Evolutionary conservation across 2,888 invertebrate genomes (phyloP).

Genomic region (Ametastegia equiseti): DNA sequence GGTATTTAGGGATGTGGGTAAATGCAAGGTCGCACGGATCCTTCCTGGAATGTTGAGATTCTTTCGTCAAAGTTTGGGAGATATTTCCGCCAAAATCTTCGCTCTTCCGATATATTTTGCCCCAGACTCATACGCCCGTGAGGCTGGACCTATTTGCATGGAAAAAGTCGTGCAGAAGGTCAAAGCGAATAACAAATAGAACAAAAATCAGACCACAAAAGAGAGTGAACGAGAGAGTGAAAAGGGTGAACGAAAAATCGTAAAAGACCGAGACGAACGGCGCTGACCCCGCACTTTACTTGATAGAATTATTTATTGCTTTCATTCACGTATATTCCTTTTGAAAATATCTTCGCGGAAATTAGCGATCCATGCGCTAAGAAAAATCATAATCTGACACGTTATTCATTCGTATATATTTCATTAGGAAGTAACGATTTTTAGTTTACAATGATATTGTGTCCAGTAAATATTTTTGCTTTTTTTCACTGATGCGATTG

Average conservation of each 20-base stretch:
- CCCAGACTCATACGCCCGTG: not conserved
- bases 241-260: too few species aligned
- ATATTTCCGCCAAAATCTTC: not conserved
- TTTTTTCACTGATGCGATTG: not conserved
- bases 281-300: constrained; percentile 7
- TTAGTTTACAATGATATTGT: not conserved
- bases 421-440: not conserved
- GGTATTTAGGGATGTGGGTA: not conserved
- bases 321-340: not conserved
- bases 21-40: not conserved
- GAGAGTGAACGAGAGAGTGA: not conserved
- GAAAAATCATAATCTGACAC: not conserved
- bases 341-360: not conserved
- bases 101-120: not conserved
- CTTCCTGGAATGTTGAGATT: not conserved
- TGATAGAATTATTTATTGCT: constrained; percentile 22
- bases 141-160: not conserved
- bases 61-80: constrained; percentile 1
- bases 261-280: not conserved
- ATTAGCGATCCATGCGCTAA: not conserved
- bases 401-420: not conserved
- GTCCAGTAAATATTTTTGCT: not conserved
- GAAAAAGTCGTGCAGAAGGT: not conserved
- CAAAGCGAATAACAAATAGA: not conserved
- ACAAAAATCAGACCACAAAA: not conserved